Conservation (phyloP, 2,797 vertebrate genomes). For the Dromococcyx pavoninus region DNA sequence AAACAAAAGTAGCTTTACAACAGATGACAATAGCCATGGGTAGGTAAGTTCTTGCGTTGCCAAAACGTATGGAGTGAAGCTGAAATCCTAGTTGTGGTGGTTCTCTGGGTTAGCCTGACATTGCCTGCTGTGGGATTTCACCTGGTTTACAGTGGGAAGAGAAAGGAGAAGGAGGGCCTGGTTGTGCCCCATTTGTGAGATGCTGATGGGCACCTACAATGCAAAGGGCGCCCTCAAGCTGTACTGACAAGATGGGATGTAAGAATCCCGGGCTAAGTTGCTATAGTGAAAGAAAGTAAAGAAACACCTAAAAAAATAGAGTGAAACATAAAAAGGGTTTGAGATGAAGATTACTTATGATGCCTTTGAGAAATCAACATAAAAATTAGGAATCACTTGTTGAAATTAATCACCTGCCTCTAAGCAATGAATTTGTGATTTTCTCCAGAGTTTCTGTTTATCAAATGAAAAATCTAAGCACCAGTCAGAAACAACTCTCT, state of each 20-base stretch:
- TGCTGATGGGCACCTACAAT: accelerated
- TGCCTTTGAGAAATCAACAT: background rate
- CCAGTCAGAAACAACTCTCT: background rate
- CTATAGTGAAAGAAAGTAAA: background rate
- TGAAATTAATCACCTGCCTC: background rate
- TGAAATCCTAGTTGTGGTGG: background rate
- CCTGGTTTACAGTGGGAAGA: background rate
- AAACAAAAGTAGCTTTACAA: background rate
- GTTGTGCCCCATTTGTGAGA: background rate
- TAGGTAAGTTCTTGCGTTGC: background rate
- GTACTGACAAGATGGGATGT: accelerated
- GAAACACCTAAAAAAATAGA: background rate
- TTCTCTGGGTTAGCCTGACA: background rate
- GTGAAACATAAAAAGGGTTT: background rate
- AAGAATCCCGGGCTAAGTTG: background rate
- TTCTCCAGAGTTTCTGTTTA: background rate
- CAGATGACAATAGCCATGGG: background rate
- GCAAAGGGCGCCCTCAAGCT: background rate
- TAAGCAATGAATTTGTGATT: background rate
- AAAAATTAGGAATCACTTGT: background rate
- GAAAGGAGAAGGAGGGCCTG: background rate
- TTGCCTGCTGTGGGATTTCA: background rate
- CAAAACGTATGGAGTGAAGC: background rate
- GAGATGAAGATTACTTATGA: background rate
- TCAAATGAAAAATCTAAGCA: background rate